A percentile compares a stretch with the other conserved stretches of the same genome.
These are phyloP conservation scores for Tinamus major DNA, from an alignment of 2,797 vertebrate species.

Conservation along the genomic window DNA sequence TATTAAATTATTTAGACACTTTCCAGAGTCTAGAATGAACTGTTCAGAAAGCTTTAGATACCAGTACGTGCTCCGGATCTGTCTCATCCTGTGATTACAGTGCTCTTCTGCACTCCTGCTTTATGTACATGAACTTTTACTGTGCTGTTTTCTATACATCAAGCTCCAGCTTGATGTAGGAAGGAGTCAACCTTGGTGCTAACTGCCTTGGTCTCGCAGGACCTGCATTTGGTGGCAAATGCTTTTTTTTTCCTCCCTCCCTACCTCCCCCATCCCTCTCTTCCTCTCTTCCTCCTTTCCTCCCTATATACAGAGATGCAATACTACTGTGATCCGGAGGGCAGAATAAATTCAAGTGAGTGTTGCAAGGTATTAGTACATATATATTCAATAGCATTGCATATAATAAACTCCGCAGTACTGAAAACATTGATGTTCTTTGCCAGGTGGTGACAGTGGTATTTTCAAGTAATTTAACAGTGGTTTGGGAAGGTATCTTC, in stretches of 20 bases:
- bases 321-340: neutral
- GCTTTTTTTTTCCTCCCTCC: neutral
- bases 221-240: neutral
- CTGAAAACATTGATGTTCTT: neutral
- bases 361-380: neutral
- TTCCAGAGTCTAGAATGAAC: neutral
- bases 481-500: neutral
- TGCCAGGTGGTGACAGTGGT: neutral
- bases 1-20: too few relatives aligned
- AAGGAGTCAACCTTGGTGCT: neutral
- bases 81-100: neutral
- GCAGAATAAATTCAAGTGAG: neutral
- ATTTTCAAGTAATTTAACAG: neutral
- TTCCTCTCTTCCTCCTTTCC: too few relatives aligned
- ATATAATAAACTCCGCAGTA: neutral
- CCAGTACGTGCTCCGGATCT: neutral
- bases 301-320: neutral
- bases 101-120: neutral
- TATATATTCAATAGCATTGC: neutral
- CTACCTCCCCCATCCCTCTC: too few relatives aligned
- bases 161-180: neutral
- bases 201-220: neutral
- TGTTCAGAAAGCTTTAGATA: neutral
- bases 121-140: neutral
- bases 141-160: neutral